These are phyloP conservation scores for Tenthredo mesomela DNA, from an alignment of 2,888 invertebrate species.

Conservation along the genomic window DNA sequence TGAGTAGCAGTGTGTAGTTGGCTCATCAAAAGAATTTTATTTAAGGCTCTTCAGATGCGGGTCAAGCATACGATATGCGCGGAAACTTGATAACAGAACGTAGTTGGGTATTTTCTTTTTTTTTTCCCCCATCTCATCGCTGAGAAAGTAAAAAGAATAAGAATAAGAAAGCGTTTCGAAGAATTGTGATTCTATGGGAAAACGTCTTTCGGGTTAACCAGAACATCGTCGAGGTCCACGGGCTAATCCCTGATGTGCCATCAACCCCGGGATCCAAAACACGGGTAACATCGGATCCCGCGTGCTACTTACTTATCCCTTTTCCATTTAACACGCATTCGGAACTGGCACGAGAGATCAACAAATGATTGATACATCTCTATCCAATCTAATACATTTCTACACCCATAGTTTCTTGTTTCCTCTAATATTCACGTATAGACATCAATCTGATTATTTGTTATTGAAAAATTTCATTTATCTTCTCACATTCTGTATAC, in stretches of 20 bases:
- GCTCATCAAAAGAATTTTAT: constrained; percentile 28
- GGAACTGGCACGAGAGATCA: background rate
- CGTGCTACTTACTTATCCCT: constrained; percentile 34
- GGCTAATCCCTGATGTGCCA: constrained; percentile 35
- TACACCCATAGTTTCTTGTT: background rate
- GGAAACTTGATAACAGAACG: constrained; percentile 7
- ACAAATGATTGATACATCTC: background rate
- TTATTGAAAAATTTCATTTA: background rate
- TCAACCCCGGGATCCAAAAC: constrained; percentile 21
- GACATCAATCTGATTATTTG: background rate
- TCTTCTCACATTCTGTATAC: background rate
- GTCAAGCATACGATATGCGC: background rate
- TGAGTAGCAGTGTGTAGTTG: background rate
- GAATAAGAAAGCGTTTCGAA: background rate
- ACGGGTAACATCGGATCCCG: constrained; percentile 15
- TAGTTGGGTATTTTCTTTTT: background rate
- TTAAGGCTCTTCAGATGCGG: background rate
- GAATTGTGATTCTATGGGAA: background rate
- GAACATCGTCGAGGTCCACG: constrained; percentile 1
- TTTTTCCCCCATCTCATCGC: background rate
- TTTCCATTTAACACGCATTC: constrained; percentile 23
- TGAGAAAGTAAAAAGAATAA: background rate
- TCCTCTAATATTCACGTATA: background rate
- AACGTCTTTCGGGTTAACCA: constrained; percentile 20
- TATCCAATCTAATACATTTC: background rate